Percentiles rank a stretch among this genome's conserved stretches.
phyloP scores from a whole-genome alignment of 1,140 invertebrate species.

The Vanessa tameamea region DNA sequence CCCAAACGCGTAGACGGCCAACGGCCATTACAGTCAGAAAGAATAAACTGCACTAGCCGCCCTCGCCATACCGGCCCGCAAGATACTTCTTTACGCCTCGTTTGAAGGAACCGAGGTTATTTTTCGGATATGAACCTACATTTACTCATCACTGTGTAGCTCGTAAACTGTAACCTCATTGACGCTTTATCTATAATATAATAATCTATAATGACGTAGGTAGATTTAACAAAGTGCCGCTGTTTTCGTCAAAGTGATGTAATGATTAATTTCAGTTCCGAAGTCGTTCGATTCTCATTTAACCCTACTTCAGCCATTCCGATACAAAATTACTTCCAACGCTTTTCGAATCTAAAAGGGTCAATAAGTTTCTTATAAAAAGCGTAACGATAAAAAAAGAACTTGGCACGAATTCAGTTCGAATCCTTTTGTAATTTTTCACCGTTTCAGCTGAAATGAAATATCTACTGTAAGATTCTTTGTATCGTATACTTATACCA shows the following conservation, averaged over 20 bases:
- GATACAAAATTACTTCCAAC: conserved; percentile 50
- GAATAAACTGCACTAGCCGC: too few relatives aligned
- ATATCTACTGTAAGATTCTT: conserved; percentile 9
- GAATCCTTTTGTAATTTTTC: conserved; percentile 26
- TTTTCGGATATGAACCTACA: too few relatives aligned
- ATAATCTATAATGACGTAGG: too few relatives aligned
- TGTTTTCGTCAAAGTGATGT: background rate
- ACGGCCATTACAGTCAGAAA: too few relatives aligned
- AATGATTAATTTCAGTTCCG: conserved; percentile 41
- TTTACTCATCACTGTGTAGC: too few relatives aligned
- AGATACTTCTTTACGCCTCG: too few relatives aligned
- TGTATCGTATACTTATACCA: background rate
- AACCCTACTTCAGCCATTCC: conserved; percentile 43
- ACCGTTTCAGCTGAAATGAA: conserved; percentile 19
- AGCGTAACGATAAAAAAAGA: conserved; percentile 41
- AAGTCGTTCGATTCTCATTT: conserved; percentile 40
- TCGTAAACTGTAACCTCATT: too few relatives aligned
- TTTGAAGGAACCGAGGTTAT: too few relatives aligned
- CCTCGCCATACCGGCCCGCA: too few relatives aligned
- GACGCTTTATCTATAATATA: too few relatives aligned
- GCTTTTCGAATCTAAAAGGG: conserved; percentile 45
- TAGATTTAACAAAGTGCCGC: background rate
- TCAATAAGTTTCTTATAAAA: conserved; percentile 50
- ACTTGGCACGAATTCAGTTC: conserved; percentile 26
- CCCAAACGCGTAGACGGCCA: too few relatives aligned